Evolutionary conservation across 53 echinoderm and acorn worm species (phyloP).

Genomic region (Glandiceps talaboti): DNA sequence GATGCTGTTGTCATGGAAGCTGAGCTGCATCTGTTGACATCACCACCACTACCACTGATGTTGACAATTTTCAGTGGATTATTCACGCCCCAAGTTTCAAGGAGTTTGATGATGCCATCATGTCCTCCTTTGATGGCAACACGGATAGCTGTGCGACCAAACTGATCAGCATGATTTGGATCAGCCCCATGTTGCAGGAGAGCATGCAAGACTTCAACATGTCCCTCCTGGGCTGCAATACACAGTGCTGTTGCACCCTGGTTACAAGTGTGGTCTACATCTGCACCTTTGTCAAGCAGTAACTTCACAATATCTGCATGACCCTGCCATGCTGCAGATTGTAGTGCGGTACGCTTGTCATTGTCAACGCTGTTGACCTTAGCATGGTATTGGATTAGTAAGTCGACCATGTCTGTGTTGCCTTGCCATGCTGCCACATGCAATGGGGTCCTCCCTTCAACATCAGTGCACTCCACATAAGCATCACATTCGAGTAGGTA

Average conservation of each 20-base stretch:
- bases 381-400: conserved; percentile 44
- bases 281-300: conserved; percentile 60
- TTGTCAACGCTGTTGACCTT: conserved; percentile 81
- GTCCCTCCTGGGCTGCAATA: conserved; percentile 96
- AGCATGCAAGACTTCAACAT: conserved; percentile 77
- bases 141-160: conserved; percentile 93
- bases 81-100: conserved; percentile 80
- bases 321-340: conserved; percentile 99
- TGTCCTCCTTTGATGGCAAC: conserved; percentile 94
- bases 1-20: conserved; percentile 43
- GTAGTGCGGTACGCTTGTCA: conserved; percentile 76
- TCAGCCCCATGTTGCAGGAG: conserved; percentile 86
- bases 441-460: conserved; percentile 86
- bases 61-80: conserved; percentile 41
- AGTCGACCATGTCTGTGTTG: conserved; percentile 73
- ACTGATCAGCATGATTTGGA: conserved; percentile 91
- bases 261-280: conserved; percentile 95
- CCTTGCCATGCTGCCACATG: conserved; percentile 99
- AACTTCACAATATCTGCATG: conserved; percentile 68
- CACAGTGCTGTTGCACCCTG: conserved; percentile 97
- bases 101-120: conserved; percentile 64
- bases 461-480: conserved; percentile 62
- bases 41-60: conserved; percentile 14
- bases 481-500: conserved; percentile 57
- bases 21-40: conserved; percentile 17